Base-by-base conservation (phyloP, 2,888 invertebrate species). In the Machimus rusticus region DNA sequence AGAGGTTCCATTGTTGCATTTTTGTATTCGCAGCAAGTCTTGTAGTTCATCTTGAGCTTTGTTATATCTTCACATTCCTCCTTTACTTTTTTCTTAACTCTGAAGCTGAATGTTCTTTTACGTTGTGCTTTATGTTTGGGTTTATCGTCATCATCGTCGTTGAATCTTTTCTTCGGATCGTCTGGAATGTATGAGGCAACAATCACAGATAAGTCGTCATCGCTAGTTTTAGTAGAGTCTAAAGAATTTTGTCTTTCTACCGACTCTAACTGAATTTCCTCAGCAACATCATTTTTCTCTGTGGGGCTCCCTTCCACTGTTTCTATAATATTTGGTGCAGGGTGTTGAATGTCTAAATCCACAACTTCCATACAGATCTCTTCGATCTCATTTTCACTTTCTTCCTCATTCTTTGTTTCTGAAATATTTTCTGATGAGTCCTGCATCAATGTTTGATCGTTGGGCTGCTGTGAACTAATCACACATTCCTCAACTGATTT, bases 1-100 rank as follows among this genome's bases (percentile, higher is more conserved):
- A 94, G 89, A 88, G 93, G 93, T 74, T 91, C 91, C 39, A 90
- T 89, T 87, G 89, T 90, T 89, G 92, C 92, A 57, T 91, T 89
- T 34, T 93, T 93, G 88, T 93, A 92, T 89, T 93, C 93, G 87
- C 93, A 93, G 88, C 93, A 93, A n/a, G 91, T 91, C 85, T 92
- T 92, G 81, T 92, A 92, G 88, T 91, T 92, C 66, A 93, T 89
- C 77, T 92, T 92, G 8, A 93, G 88, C 77, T 88, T 88, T 1
- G 87, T 46, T 19, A 88, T 74, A 51, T 88, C 85, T n/a, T 79
- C 55, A 23, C n/a, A 79, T 31, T 82, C 77, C 5, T 88, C 81
- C 55, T 55, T 76, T 5, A 55, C n/a, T 1, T 19, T 16, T 28
- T 89, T 89, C 88, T 34, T 88, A 84, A 31, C 87, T 88, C 0